Evolutionary conservation across 2,797 vertebrate genomes (phyloP).

Genomic region (Balearica regulorum): DNA sequence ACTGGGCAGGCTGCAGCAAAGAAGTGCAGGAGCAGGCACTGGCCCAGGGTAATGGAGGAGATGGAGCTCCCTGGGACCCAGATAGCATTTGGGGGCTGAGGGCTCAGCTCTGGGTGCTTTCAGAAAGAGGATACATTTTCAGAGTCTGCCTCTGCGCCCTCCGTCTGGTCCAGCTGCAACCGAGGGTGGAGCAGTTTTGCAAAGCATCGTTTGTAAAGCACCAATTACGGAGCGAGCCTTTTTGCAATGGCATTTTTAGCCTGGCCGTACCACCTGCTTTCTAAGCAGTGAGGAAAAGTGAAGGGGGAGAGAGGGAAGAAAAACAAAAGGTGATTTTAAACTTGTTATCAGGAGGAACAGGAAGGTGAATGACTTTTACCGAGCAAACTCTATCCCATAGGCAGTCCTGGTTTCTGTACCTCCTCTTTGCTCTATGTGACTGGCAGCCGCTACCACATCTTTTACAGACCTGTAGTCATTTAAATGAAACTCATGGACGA

Average conservation of each 20-base stretch:
- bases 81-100: not conserved
- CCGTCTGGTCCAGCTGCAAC: not conserved
- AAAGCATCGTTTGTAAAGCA: not conserved
- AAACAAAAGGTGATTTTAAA: rapidly evolving
- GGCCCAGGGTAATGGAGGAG: rapidly evolving
- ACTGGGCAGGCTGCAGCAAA: not conserved
- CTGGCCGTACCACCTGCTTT: not conserved
- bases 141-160: rapidly evolving
- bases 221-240: not conserved
- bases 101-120: not conserved
- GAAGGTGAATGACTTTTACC: conserved; percentile 69
- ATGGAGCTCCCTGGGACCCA: not conserved
- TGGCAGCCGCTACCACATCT: conserved; percentile 91
- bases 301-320: not conserved
- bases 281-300: not conserved
- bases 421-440: conserved; percentile 89
- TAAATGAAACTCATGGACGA: conserved; percentile 92
- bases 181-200: rapidly evolving
- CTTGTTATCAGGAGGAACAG: not conserved
- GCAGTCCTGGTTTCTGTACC: conserved; percentile 95
- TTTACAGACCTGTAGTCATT: conserved; percentile 92
- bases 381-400: conserved; percentile 90
- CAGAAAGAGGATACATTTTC: not conserved
- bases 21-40: not conserved
- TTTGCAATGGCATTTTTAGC: not conserved